phyloP scores from a whole-genome alignment of 2,797 vertebrate species.

The Neoniphon sammara region DNA sequence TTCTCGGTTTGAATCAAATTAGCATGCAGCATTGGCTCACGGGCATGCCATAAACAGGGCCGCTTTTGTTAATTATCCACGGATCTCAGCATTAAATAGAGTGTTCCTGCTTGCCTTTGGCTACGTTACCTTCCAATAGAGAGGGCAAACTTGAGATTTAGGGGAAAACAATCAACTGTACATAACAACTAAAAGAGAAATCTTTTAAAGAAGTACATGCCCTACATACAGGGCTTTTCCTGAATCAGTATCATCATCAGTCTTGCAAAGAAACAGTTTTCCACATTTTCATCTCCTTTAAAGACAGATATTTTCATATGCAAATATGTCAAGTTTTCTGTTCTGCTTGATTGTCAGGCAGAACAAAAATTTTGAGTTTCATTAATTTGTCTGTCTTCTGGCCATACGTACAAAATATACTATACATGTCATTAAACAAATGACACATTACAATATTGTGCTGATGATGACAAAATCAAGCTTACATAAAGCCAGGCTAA shows the following conservation, averaged over 20 bases:
- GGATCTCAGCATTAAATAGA: conserved; percentile 80
- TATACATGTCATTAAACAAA: too few relatives aligned
- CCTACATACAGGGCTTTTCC: neutral
- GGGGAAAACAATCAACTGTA: conserved; percentile 5
- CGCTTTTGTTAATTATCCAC: conserved; percentile 86
- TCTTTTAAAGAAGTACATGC: conserved; percentile 19
- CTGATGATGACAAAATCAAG: neutral
- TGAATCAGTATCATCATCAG: conserved; percentile 7
- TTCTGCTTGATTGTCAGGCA: too few relatives aligned
- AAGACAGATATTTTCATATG: neutral
- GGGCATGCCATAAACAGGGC: conserved; percentile 76
- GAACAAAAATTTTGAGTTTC: too few relatives aligned
- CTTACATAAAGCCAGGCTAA: neutral
- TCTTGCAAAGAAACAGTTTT: neutral
- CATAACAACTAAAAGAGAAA: conserved; percentile 32
- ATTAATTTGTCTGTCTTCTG: too few relatives aligned
- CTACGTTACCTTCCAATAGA: conserved; percentile 63
- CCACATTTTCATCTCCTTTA: neutral
- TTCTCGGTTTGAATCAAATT: conserved; percentile 70
- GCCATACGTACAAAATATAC: neutral
- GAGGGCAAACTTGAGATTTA: conserved; percentile 52
- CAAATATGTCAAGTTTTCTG: neutral
- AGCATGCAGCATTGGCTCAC: conserved; percentile 78
- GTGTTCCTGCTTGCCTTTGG: conserved; percentile 75
- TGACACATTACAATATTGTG: neutral